These are phyloP conservation scores for Monoplex corrugatus DNA, from an alignment of 2,888 invertebrate genomes.

Conservation along the genomic window DNA sequence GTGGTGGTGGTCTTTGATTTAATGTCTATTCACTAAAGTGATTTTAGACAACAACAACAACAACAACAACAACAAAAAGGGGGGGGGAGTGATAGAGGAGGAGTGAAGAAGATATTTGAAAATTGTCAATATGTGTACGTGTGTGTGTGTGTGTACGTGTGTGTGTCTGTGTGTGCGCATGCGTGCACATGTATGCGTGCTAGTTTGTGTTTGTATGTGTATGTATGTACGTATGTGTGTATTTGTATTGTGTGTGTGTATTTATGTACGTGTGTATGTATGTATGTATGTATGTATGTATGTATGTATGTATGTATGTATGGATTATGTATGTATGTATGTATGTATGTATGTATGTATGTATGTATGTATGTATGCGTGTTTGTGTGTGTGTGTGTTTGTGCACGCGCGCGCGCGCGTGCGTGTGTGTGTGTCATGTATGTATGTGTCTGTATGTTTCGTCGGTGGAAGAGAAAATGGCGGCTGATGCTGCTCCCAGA, in stretches of 20 bases:
- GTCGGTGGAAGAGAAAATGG: neutral
- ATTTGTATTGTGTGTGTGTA: no score
- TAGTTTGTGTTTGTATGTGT: neutral
- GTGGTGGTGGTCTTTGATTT: no score
- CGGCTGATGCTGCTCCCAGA: neutral
- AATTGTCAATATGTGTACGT: neutral
- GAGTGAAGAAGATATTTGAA: no score
- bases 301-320: neutral
- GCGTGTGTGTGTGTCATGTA: neutral
- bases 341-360: neutral
- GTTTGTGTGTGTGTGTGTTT: neutral
- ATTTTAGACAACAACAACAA: no score
- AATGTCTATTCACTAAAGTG: no score
- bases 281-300: neutral
- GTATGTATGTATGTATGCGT: neutral
- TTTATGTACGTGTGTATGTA: neutral
- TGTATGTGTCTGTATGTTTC: neutral
- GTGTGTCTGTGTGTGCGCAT: neutral
- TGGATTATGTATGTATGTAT: neutral
- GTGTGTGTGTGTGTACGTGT: constrained; percentile 2
- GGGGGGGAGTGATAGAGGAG: neutral
- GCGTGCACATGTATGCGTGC: neutral
- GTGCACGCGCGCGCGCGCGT: neutral
- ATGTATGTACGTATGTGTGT: neutral
- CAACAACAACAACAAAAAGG: no score